Evolutionary conservation across 2,888 invertebrate species (phyloP).

Genomic region (Tanypteryx hageni): DNA sequence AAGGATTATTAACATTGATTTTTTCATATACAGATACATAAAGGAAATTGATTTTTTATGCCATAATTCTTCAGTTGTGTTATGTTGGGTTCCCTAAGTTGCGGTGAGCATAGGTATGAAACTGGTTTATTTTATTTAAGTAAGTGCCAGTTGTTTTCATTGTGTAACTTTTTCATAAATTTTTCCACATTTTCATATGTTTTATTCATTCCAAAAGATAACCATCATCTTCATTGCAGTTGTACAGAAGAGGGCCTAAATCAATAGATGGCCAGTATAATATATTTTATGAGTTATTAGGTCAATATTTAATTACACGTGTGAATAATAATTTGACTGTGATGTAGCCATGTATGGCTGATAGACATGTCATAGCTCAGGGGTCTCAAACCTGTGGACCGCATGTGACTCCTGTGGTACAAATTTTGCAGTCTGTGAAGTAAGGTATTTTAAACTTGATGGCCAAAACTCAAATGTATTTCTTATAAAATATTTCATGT

Average conservation of each 20-base stretch:
- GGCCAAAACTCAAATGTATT: too few species aligned
- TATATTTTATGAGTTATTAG: background rate
- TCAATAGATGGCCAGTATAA: background rate
- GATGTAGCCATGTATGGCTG: background rate
- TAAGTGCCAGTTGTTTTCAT: too few species aligned
- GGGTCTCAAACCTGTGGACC: too few species aligned
- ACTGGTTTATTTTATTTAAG: too few species aligned
- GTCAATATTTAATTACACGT: background rate
- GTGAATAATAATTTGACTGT: background rate
- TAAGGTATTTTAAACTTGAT: too few species aligned
- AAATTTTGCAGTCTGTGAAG: too few species aligned
- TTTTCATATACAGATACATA: conserved; percentile 30
- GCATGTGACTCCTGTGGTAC: too few species aligned
- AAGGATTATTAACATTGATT: conserved; percentile 37
- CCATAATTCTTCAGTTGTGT: background rate
- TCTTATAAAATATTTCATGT: too few species aligned
- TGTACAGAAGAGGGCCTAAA: background rate
- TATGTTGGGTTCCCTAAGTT: background rate
- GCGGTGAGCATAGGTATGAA: background rate
- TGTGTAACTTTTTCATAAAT: background rate
- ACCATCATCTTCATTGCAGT: background rate
- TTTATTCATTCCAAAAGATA: background rate
- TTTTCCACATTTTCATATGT: background rate
- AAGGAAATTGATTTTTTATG: background rate
- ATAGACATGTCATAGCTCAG: too few species aligned